Evolutionary conservation across 2,113 vertebrate genomes (phyloP).

Genomic region (Anser brachyrhynchus): DNA sequence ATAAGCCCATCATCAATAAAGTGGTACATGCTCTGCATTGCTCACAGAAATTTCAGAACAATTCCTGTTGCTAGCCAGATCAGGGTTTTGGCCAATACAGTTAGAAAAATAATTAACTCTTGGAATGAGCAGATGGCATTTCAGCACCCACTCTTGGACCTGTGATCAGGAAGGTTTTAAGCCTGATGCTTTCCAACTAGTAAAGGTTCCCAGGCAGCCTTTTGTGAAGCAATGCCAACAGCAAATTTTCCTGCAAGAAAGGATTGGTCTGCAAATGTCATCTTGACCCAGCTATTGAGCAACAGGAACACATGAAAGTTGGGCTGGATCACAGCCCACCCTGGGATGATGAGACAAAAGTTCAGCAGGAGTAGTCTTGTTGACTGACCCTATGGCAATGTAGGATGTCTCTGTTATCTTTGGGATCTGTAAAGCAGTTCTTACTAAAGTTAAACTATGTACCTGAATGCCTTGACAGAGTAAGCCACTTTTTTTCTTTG

Average conservation of each 20-base stretch:
- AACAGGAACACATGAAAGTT: neutral
- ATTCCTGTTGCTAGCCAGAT: neutral
- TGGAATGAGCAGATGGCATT: neutral
- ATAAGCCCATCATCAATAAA: no score
- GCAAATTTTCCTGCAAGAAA: neutral
- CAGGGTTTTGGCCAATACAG: neutral
- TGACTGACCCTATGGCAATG: no score
- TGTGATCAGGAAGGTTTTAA: neutral
- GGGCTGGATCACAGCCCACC: neutral
- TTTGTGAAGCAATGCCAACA: no score
- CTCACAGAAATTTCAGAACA: neutral
- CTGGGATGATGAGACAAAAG: neutral
- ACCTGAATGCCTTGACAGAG: neutral
- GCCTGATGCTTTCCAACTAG: no score
- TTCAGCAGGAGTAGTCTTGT: neutral
- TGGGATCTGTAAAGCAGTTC: neutral
- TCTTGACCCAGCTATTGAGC: neutral
- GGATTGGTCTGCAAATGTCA: no score
- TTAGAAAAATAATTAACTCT: neutral
- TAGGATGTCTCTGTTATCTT: no score
- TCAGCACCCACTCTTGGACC: neutral
- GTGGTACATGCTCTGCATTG: no score
- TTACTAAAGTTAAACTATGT: neutral
- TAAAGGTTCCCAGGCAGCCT: no score
- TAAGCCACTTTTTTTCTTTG: neutral